Conservation (phyloP, 2,797 vertebrate species). For the Sebastes oblongus region DNA sequence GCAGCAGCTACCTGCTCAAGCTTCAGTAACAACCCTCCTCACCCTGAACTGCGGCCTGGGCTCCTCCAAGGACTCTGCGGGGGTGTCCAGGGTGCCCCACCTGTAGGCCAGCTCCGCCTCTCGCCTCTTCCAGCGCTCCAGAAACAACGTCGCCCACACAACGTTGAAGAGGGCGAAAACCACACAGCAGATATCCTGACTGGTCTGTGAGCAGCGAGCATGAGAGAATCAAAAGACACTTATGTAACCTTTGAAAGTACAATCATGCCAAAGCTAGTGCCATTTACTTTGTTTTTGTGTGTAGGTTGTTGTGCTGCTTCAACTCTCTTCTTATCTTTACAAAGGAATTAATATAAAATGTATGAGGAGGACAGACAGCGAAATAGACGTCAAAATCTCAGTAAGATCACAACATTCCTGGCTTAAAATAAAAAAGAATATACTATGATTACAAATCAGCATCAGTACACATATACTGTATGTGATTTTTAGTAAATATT, state of each 20-base stretch:
- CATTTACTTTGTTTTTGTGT: not conserved
- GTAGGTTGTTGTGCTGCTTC: not conserved
- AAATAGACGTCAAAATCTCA: not conserved
- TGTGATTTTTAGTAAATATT: not conserved
- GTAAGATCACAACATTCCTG: not conserved
- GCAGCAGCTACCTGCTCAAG: not conserved
- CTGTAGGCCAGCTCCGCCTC: slow-evolving; percentile 92
- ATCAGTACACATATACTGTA: not conserved
- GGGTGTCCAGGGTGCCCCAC: slow-evolving; percentile 93
- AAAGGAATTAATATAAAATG: not conserved
- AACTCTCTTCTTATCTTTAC: not conserved
- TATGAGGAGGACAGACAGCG: not conserved
- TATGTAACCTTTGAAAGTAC: not conserved
- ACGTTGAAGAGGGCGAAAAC: slow-evolving; percentile 95
- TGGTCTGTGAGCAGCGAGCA: slow-evolving; percentile 80
- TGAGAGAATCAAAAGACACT: not conserved
- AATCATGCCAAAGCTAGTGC: not conserved
- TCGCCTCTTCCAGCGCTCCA: slow-evolving; percentile 93
- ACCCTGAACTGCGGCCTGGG: slow-evolving; percentile 94
- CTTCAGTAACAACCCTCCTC: slow-evolving; percentile 48
- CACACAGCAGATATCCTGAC: slow-evolving; percentile 93
- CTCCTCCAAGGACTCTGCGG: slow-evolving; percentile 89
- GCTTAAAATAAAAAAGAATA: not conserved
- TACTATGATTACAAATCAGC: not conserved
- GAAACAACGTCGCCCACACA: slow-evolving; percentile 93